phyloP scores from a whole-genome alignment of 53 echinoderm and acorn worm genomes.

The Luidia sarsii region DNA sequence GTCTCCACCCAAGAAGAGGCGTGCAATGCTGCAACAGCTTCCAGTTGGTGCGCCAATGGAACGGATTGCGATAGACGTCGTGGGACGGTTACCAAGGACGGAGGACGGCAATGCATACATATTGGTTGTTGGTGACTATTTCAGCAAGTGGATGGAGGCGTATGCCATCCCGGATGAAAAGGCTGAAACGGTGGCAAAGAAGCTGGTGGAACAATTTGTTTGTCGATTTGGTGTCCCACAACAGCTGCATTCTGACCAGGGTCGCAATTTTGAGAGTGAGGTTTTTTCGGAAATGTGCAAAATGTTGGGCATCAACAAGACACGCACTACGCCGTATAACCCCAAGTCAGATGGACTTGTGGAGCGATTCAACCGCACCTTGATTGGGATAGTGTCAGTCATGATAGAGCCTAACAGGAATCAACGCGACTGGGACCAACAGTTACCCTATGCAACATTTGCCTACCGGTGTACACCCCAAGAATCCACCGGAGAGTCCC shows the following conservation, averaged over 20 bases:
- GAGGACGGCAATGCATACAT: constrained; percentile 42
- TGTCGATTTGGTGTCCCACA: too few relatives aligned
- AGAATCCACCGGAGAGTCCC: too few relatives aligned
- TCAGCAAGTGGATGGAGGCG: constrained; percentile 60
- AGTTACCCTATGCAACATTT: constrained; percentile 2
- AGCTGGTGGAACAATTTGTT: constrained; percentile 52
- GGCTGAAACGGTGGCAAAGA: constrained; percentile 45
- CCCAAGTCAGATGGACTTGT: constrained; percentile 55
- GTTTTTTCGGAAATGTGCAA: constrained; percentile 48
- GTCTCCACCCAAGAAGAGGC: constrained; percentile 8
- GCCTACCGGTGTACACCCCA: too few relatives aligned
- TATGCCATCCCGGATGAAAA: constrained; percentile 39
- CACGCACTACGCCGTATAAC: constrained; percentile 54
- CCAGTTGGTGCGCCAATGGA: constrained; percentile 37
- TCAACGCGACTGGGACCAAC: too few relatives aligned
- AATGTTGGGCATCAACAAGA: constrained; percentile 58
- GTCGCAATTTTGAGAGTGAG: constrained; percentile 42
- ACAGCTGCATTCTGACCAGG: constrained; percentile 49
- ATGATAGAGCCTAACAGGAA: too few relatives aligned
- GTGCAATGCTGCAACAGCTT: constrained; percentile 34
- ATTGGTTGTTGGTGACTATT: constrained; percentile 54
- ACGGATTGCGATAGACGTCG: constrained; percentile 42
- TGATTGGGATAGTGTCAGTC: constrained; percentile 37
- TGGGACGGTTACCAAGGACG: constrained; percentile 45
- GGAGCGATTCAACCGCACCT: constrained; percentile 53